These are phyloP conservation scores for Bibio marci DNA, from an alignment of 2,888 invertebrate genomes.

Conservation along the genomic window DNA sequence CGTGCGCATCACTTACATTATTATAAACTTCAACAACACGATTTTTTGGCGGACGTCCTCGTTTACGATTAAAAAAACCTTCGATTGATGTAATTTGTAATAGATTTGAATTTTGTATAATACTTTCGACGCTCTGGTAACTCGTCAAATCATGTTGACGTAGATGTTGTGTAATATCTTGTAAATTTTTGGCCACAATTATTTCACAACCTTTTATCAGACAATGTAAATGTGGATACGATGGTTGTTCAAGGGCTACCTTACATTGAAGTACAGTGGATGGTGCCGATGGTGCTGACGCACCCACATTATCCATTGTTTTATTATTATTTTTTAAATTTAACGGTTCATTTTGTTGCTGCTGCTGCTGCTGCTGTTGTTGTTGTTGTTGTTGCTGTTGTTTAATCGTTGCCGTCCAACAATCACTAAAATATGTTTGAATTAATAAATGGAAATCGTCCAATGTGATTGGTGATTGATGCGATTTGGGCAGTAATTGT, in stretches of 20 bases:
- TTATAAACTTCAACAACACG: slow-evolving; percentile 84
- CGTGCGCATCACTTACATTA: slow-evolving; percentile 43
- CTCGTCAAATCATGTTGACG: slow-evolving; percentile 10
- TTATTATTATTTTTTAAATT: slow-evolving; percentile 3
- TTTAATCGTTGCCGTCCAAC: not conserved
- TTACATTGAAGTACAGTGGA: no score
- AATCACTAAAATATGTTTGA: slow-evolving; percentile 11
- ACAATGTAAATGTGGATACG: slow-evolving; percentile 14
- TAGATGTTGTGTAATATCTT: slow-evolving; percentile 14
- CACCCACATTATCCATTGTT: not conserved
- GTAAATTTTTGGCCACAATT: slow-evolving; percentile 11
- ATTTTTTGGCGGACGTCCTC: slow-evolving; percentile 94
- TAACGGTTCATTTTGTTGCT: slow-evolving; percentile 5
- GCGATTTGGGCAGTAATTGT: no score
- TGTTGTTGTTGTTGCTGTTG: slow-evolving; percentile 1
- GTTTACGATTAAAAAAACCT: slow-evolving; percentile 80
- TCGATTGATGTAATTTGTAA: slow-evolving; percentile 52
- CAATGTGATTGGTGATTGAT: not conserved
- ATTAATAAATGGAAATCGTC: slow-evolving; percentile 12
- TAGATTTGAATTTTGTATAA: slow-evolving; percentile 12
- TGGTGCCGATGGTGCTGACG: no score
- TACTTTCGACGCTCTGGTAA: slow-evolving; percentile 6
- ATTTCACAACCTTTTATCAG: slow-evolving; percentile 14
- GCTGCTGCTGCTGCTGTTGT: not conserved
- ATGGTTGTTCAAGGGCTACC: no score